Percentiles rank a stretch among this genome's conserved stretches.
Conservation (phyloP, 2,113 vertebrate genomes). For the Myotis brandtii region DNA sequence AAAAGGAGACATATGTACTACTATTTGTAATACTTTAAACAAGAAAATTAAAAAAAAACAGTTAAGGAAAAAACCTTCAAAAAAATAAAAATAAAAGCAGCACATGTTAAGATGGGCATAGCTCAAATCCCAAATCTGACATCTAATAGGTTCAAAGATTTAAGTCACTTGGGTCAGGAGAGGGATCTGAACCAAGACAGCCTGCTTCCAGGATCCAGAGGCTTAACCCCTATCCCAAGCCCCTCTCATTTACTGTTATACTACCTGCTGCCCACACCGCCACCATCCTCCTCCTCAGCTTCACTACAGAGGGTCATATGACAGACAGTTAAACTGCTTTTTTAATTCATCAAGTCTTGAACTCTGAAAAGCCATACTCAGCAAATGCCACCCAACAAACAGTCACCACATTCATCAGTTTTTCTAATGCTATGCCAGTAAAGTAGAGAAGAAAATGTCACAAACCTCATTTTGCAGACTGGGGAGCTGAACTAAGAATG, state of each 20-base stretch:
- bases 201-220: not conserved
- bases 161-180: not conserved
- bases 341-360: not conserved
- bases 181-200: not conserved
- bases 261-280: not conserved
- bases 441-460: conserved; percentile 38
- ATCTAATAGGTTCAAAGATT: not conserved
- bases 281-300: not conserved
- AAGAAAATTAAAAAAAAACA: too few species aligned
- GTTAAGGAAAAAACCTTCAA: too few species aligned
- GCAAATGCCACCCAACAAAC: conserved; percentile 8
- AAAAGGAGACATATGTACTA: too few species aligned
- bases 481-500: conserved; percentile 53
- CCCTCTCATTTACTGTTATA: not conserved
- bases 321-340: not conserved
- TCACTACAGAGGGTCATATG: not conserved
- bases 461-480: conserved; percentile 38
- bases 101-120: not conserved
- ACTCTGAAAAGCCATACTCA: conserved; percentile 8
- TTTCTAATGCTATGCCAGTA: conserved; percentile 10
- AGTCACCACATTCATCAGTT: not conserved
- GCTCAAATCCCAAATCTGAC: not conserved
- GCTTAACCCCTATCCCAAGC: not conserved
- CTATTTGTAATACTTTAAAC: too few species aligned
- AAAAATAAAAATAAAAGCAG: not conserved